Conservation (phyloP, 2,888 invertebrate species). For the Conus canariensis region DNA sequence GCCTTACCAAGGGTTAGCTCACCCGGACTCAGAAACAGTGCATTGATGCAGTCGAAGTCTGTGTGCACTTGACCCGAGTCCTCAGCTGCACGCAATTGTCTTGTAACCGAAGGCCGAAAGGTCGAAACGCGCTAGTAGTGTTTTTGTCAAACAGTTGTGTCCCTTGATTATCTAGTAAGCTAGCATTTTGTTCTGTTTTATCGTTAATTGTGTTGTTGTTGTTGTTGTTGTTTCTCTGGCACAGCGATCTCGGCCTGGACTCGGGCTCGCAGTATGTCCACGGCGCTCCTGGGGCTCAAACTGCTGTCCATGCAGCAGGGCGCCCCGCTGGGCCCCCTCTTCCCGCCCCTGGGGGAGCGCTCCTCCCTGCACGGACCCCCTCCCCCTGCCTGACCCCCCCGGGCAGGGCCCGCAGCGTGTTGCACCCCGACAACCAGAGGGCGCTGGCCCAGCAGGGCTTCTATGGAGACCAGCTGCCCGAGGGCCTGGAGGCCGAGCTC, state of each 20-base stretch:
- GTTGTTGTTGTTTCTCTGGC: neutral
- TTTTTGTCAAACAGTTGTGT: no score
- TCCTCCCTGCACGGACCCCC: neutral
- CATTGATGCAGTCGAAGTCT: no score
- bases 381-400: constrained; percentile 30
- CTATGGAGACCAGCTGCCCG: constrained; percentile 45
- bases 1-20: no score
- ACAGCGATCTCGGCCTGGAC: constrained; percentile 37
- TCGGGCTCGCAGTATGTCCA: constrained; percentile 41
- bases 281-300: constrained; percentile 38
- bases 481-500: constrained; percentile 26
- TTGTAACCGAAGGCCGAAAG: no score
- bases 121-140: no score
- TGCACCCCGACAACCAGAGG: constrained; percentile 50
- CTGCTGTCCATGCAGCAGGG: constrained; percentile 35
- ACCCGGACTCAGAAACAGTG: no score
- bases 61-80: no score
- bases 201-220: no score
- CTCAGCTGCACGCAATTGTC: no score
- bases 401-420: constrained; percentile 33
- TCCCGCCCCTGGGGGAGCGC: neutral
- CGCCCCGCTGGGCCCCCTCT: neutral
- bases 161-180: no score
- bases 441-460: constrained; percentile 50
- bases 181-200: no score